phyloP scores from a whole-genome alignment of 2,888 invertebrate species.

The Brachyptera putata region DNA sequence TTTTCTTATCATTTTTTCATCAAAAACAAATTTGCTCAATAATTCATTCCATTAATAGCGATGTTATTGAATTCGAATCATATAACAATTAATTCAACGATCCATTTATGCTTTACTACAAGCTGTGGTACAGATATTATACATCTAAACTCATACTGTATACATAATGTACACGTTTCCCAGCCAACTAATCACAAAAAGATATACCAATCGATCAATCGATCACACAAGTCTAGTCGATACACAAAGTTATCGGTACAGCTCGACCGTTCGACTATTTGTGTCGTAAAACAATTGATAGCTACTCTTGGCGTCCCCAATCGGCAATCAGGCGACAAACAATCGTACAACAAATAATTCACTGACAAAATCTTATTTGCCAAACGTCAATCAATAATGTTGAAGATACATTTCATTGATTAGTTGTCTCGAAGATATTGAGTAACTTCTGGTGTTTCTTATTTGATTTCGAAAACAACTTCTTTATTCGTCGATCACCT shows the following conservation, averaged over 20 bases:
- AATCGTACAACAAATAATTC: constrained; percentile 13
- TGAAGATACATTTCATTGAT: constrained; percentile 5
- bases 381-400: constrained; percentile 14
- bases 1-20: no score
- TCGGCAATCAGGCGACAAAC: neutral
- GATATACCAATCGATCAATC: no score
- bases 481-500: neutral
- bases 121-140: no score
- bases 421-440: neutral
- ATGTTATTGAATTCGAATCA: no score
- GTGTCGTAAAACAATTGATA: neutral
- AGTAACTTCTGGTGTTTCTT: neutral
- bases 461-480: neutral
- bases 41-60: no score
- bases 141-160: no score
- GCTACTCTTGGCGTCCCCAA: neutral
- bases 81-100: no score
- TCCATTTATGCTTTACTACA: no score
- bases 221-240: no score
- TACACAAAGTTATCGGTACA: neutral
- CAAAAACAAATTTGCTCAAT: no score
- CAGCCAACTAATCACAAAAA: no score
- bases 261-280: neutral
- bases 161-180: no score
- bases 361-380: constrained; percentile 18